phyloP scores from a whole-genome alignment of 2,797 vertebrate genomes.

The Taenioides sp. region DNA sequence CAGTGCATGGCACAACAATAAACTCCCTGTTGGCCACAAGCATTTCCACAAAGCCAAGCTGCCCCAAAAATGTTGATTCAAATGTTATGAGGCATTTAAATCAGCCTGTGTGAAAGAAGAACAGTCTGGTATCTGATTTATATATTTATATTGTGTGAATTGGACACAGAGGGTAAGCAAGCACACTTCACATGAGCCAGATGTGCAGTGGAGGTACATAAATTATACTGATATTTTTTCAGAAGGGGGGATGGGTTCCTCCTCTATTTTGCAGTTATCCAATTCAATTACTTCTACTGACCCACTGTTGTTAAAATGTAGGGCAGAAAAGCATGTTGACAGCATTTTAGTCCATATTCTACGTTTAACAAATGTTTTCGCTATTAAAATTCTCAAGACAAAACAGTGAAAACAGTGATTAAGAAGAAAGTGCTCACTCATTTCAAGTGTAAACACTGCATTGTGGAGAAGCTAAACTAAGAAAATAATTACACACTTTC shows the following conservation, averaged over 20 bases:
- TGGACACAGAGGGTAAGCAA: neutral
- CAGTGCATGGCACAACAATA: conserved; percentile 6
- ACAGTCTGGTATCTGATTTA: conserved; percentile 1
- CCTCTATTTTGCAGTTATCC: too few relatives aligned
- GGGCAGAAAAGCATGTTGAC: too few relatives aligned
- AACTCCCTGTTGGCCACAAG: conserved; percentile 8
- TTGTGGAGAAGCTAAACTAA: neutral
- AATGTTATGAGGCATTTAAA: conserved; percentile 4
- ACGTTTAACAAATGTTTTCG: too few relatives aligned
- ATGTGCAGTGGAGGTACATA: neutral
- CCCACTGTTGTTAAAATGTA: too few relatives aligned
- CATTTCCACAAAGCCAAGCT: conserved; percentile 8
- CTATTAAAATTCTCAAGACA: neutral
- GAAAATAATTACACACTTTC: neutral
- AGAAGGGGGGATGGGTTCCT: too few relatives aligned
- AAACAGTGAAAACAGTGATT: neutral
- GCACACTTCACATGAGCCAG: neutral
- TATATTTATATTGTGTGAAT: neutral
- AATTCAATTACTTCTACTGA: too few relatives aligned
- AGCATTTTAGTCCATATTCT: too few relatives aligned
- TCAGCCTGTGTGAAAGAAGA: conserved; percentile 4
- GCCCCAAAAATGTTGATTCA: neutral
- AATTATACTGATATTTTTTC: neutral
- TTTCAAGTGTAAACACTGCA: neutral
- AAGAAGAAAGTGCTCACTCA: neutral